Evolutionary conservation across 2,888 invertebrate species (phyloP).

Genomic region (Pristionchus fissidentatus): DNA sequence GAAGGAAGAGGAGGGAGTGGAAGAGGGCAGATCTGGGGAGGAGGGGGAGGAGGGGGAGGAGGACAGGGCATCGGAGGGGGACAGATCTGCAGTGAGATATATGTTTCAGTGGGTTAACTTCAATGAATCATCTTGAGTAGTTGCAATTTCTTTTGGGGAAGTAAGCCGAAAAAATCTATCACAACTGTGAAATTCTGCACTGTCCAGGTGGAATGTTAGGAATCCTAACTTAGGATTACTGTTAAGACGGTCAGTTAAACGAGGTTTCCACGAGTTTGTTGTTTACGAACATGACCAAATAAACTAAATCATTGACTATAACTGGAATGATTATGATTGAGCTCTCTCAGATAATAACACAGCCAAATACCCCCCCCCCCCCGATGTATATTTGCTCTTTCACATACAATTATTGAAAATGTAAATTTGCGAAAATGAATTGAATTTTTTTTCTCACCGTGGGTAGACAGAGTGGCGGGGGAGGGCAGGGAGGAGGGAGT

Average conservation of each 20-base stretch:
- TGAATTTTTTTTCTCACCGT: no score
- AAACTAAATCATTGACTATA: no score
- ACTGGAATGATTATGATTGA: no score
- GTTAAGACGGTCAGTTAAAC: neutral
- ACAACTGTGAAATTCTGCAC: no score
- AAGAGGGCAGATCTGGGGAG: slow-evolving; percentile 66
- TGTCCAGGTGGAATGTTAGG: no score
- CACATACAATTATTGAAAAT: neutral
- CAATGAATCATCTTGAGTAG: neutral
- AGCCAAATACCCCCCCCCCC: no score
- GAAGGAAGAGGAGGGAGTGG: slow-evolving; percentile 62
- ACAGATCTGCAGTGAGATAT: slow-evolving; percentile 59
- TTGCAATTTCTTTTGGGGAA: neutral
- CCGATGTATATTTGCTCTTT: no score
- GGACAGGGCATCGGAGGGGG: slow-evolving; percentile 70
- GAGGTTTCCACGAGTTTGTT: neutral
- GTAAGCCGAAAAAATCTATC: no score
- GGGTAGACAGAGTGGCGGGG: slow-evolving; percentile 68
- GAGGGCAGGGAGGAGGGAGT: slow-evolving; percentile 69
- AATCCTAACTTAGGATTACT: no score
- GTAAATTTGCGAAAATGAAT: neutral
- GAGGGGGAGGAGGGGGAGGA: slow-evolving; percentile 69
- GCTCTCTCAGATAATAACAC: no score
- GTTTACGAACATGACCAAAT: no score
- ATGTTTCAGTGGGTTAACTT: neutral